phyloP scores from a whole-genome alignment of 1,140 invertebrate species.

The Zaprionus kolodkinae region DNA sequence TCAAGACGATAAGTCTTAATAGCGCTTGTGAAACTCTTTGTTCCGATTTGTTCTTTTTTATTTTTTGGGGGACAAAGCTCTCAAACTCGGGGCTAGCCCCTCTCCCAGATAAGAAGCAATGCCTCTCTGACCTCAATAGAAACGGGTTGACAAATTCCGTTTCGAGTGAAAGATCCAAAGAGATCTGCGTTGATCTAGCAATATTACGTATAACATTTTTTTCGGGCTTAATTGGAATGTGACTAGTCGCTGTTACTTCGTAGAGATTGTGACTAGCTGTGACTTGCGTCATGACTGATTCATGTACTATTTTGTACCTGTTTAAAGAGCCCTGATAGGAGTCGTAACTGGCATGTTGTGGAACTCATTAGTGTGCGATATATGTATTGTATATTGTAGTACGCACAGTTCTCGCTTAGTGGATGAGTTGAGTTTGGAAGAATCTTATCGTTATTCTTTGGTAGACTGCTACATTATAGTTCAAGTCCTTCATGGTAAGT shows the following conservation, averaged over 20 bases:
- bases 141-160: neutral
- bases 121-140: slow-evolving; percentile 2
- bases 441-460: slow-evolving; percentile 17
- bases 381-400: too few species aligned
- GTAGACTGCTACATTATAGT: slow-evolving; percentile 19
- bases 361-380: slow-evolving; percentile 10
- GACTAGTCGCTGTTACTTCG: neutral
- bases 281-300: slow-evolving; percentile 42
- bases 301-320: slow-evolving; percentile 9
- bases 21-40: slow-evolving; percentile 1
- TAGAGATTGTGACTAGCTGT: slow-evolving; percentile 2
- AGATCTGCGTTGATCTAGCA: neutral
- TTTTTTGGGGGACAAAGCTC: neutral
- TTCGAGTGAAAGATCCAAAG: neutral
- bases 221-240: neutral
- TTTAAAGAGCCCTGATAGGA: neutral
- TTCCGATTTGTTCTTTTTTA: neutral
- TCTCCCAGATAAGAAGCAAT: neutral
- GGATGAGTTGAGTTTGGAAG: slow-evolving; percentile 3
- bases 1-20: slow-evolving; percentile 1
- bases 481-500: neutral
- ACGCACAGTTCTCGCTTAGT: slow-evolving; percentile 9
- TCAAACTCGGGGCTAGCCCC: neutral
- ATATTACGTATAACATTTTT: too few species aligned
- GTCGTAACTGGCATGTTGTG: neutral